Conservation (phyloP, 2,888 invertebrate genomes). For the Tinea semifulvella region DNA sequence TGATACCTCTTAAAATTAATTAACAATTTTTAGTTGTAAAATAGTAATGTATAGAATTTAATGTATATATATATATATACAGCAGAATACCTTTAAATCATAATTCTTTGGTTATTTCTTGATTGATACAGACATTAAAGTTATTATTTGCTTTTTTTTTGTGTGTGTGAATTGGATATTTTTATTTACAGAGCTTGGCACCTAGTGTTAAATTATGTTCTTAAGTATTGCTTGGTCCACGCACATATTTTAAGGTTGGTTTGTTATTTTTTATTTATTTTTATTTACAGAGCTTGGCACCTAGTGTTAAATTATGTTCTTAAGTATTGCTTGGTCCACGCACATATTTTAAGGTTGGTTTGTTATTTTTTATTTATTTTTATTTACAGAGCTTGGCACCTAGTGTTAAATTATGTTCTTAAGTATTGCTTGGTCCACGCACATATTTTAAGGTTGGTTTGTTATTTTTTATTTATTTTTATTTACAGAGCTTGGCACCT, state of each 20-base stretch:
- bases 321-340: slow-evolving; percentile 27
- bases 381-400: slow-evolving; percentile 41
- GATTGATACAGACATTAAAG: too few species aligned
- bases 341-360: slow-evolving; percentile 41
- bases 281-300: slow-evolving; percentile 39
- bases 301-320: slow-evolving; percentile 48
- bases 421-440: slow-evolving; percentile 24
- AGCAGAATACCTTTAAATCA: too few species aligned
- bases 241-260: slow-evolving; percentile 40
- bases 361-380: slow-evolving; percentile 23
- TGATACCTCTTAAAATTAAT: too few species aligned
- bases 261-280: slow-evolving; percentile 24
- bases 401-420: slow-evolving; percentile 48
- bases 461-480: slow-evolving; percentile 22
- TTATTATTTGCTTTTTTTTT: slow-evolving; percentile 16
- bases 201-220: slow-evolving; percentile 49
- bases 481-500: slow-evolving; percentile 43
- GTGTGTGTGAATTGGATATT: slow-evolving; percentile 17
- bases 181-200: slow-evolving; percentile 52
- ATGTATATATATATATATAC: too few species aligned
- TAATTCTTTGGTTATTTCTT: too few species aligned
- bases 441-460: slow-evolving; percentile 43
- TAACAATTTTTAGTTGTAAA: too few species aligned
- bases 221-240: slow-evolving; percentile 27
- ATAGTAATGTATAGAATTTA: too few species aligned